Percentiles rank a stretch among this genome's conserved stretches.
phyloP scores from a whole-genome alignment of 1,140 invertebrate species.

The Brachionus angularis region DNA sequence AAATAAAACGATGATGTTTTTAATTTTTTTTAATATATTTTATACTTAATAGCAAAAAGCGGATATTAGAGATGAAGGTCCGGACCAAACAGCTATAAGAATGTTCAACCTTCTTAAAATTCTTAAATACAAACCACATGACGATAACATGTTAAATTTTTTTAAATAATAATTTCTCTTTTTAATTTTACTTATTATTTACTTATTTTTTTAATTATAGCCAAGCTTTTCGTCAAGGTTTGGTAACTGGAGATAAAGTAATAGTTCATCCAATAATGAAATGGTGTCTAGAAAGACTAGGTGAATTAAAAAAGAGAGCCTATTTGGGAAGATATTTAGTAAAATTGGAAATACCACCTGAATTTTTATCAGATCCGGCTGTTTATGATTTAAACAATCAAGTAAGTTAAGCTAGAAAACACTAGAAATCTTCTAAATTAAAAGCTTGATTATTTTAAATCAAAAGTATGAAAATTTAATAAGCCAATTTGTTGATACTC shows the following conservation, averaged over 20 bases:
- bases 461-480: conserved; percentile 71
- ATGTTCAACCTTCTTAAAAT: conserved; percentile 64
- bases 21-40: background rate
- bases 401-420: conserved; percentile 56
- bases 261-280: conserved; percentile 72
- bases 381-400: conserved; percentile 68
- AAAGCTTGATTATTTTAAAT: background rate
- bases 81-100: conserved; percentile 64
- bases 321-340: conserved; percentile 73
- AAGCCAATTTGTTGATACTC: conserved; percentile 74
- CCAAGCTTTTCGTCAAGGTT: conserved; percentile 64
- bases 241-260: conserved; percentile 70
- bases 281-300: conserved; percentile 70
- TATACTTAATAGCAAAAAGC: conserved; percentile 57
- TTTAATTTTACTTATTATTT: background rate
- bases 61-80: conserved; percentile 65
- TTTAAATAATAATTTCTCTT: background rate
- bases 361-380: conserved; percentile 72
- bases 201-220: conserved; percentile 47
- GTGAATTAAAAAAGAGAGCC: conserved; percentile 72
- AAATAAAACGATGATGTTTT: background rate
- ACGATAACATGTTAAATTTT: conserved; percentile 51
- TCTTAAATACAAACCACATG: conserved; percentile 68
- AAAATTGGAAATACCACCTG: conserved; percentile 74
- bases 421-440: no score